Evolutionary conservation across 2,113 vertebrate species (phyloP).

Genomic region (Spilogale gracilis): DNA sequence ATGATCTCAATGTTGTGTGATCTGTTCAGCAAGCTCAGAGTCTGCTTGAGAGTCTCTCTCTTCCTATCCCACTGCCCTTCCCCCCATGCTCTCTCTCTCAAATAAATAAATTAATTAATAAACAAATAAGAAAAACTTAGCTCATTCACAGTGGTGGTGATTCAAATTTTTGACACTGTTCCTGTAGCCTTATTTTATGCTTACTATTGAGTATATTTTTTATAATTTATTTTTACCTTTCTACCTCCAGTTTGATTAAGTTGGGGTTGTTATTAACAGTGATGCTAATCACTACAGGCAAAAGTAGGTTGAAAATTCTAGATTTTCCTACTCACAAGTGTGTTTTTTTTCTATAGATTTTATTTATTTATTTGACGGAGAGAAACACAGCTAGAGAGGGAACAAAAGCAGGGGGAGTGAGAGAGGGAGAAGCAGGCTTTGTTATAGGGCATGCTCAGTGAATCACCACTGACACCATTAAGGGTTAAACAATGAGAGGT

Average conservation of each 20-base stretch:
- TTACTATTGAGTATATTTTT: not conserved
- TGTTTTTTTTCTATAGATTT: not conserved
- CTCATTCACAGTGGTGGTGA: not conserved
- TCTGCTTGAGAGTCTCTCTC: not conserved
- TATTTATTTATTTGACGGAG: too few species aligned
- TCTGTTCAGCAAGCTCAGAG: not conserved
- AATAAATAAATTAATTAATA: not conserved
- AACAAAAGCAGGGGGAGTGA: too few species aligned
- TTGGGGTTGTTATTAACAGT: not conserved
- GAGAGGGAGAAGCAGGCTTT: too few species aligned
- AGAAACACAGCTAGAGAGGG: too few species aligned
- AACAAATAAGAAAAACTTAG: not conserved
- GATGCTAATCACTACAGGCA: not conserved
- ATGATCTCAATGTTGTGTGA: not conserved
- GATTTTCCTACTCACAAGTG: not conserved
- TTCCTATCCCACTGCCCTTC: not conserved
- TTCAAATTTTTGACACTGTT: not conserved
- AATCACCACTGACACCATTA: too few species aligned
- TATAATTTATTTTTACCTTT: not conserved
- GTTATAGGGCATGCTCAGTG: too few species aligned
- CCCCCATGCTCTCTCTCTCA: not conserved
- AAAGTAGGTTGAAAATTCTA: not conserved
- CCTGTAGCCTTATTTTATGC: not conserved
- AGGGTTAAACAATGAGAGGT: too few species aligned
- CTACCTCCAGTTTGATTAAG: not conserved